Evolutionary conservation across 1,140 invertebrate genomes (phyloP), one percentile per base, ranked within the genome.

Genomic region (Melipona quadrifasciata): DNA sequence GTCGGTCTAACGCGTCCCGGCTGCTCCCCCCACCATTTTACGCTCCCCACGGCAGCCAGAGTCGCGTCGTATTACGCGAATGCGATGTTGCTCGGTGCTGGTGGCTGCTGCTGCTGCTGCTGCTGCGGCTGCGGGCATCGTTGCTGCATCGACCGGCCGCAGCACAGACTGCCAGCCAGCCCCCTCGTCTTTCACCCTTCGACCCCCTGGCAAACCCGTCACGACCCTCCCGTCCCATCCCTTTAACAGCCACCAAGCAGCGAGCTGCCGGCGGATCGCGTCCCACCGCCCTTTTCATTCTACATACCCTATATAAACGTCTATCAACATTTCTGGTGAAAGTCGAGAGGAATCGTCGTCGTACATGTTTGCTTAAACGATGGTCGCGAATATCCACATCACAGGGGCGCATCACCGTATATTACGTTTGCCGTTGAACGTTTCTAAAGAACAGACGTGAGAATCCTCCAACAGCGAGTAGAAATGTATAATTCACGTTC

Each of bases 121-220:
- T 91, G 87, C 84, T 90, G 91, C 90, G 90, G 88, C 89, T 91
- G 87, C 89, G 90, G 90, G 87, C 85, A 90, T 90, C 89, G 90
- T 91, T 89, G 91, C 91, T 92, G 92, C 91, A 93, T 92, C 92
- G 92, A 92, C 91, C 92, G 89, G 86, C 85, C 84, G 87, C 87
- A 87, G 86, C 77, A 77, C 74, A 87, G 71, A 84, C 74, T 81
- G 57, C 75, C 82, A 84, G n/a, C 47, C 31, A 31, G 31, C 82
- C 76, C 80, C 74, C 61, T 47, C 73, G n/a, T 70, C 61, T 58
- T 51, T 34, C 47, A 19, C 76, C 65, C 65, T 64, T 61, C 80
- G n/a, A 67, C 57, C 57, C 64, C 27, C 73, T 47, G 21, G 68
- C 82, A 80, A 79, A 84, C 87, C 79, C 71, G 71, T 80, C 80